Conservation (phyloP, 1,140 invertebrate genomes). For the Tetragonula clypearis region DNA sequence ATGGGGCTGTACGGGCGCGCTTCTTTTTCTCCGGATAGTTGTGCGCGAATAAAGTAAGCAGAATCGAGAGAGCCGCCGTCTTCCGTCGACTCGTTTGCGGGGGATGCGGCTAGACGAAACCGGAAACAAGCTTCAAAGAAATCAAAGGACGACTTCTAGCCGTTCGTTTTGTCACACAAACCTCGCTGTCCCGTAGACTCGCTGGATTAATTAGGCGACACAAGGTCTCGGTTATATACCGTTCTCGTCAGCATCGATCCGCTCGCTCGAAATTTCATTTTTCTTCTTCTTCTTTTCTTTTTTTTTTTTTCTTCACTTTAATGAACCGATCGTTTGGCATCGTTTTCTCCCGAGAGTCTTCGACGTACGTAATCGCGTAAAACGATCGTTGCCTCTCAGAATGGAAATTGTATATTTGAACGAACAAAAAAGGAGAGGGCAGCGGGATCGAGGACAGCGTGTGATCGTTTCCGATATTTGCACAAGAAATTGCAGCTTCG, state of each 20-base stretch:
- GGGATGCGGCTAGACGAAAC: neutral
- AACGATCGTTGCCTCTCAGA: neutral
- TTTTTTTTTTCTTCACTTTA: neutral
- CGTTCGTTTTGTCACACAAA: slow-evolving; percentile 5
- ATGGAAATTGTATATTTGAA: neutral
- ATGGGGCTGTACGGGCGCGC: slow-evolving; percentile 18
- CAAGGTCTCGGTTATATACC: neutral
- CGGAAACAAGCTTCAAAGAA: slow-evolving; percentile 3
- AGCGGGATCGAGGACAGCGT: slow-evolving; percentile 10
- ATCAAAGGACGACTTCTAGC: neutral
- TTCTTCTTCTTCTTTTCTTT: too few species aligned
- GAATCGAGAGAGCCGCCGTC: neutral
- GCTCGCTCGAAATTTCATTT: neutral
- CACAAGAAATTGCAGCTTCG: slow-evolving; percentile 20
- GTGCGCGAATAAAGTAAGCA: slow-evolving; percentile 28
- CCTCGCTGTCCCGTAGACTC: too few species aligned
- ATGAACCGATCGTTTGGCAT: neutral
- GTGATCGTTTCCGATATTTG: slow-evolving; percentile 24
- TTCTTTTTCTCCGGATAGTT: slow-evolving; percentile 24
- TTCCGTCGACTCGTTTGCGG: neutral
- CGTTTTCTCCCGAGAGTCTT: too few species aligned
- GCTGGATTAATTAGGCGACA: slow-evolving; percentile 21
- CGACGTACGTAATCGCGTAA: too few species aligned
- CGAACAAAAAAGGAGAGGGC: neutral
- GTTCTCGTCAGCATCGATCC: neutral